Conservation (phyloP, 2,888 invertebrate species). For the Agonum fuliginosum region DNA sequence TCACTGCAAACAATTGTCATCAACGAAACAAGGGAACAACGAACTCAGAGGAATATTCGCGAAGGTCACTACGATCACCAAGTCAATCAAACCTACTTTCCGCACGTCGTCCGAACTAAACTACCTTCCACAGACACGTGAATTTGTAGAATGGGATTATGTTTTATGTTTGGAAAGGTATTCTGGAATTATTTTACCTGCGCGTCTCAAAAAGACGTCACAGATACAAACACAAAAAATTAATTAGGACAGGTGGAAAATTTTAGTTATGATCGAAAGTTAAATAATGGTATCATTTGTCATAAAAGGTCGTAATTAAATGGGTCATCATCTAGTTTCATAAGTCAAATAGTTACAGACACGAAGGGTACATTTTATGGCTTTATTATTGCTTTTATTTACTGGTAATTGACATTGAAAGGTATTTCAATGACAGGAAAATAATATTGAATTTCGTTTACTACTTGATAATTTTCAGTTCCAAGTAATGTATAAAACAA, state of each 20-base stretch:
- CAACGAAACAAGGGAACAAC: constrained; percentile 43
- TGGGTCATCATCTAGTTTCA: neutral
- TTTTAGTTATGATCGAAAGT: neutral
- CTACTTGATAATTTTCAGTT: neutral
- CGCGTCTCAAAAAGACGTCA: neutral
- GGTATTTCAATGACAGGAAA: constrained; percentile 7
- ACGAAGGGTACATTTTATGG: neutral
- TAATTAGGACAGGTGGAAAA: neutral
- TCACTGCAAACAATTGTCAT: constrained; percentile 29
- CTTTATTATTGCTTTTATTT: constrained; percentile 1
- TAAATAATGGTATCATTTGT: neutral
- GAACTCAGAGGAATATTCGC: constrained; percentile 44
- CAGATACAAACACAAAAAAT: neutral
- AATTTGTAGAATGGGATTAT: constrained; percentile 43
- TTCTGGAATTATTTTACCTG: neutral
- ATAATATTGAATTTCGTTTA: constrained; percentile 21
- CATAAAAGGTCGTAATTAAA: constrained; percentile 20
- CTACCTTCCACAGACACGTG: constrained; percentile 39
- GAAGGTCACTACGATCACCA: constrained; percentile 33
- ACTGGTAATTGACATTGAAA: constrained; percentile 1
- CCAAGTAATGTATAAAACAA: neutral
- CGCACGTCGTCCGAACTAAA: constrained; percentile 35
- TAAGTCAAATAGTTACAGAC: neutral
- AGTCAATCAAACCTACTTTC: constrained; percentile 28
- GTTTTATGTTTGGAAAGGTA: neutral